Base-by-base conservation (phyloP, 2,113 vertebrate genomes). In the Kryptolebias marmoratus region DNA sequence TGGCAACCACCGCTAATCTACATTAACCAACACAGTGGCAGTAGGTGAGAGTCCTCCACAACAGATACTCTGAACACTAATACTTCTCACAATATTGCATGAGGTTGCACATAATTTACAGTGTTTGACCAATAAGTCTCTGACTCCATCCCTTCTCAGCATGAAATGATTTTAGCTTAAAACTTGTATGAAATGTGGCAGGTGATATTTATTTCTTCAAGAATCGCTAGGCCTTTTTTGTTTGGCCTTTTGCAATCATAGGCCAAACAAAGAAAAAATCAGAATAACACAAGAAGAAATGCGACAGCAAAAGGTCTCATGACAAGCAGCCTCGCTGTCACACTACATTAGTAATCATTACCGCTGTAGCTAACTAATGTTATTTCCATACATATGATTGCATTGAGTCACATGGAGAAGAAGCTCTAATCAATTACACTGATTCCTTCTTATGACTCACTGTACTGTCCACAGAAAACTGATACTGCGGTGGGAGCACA, bases 331-430 rank as follows among this genome's bases (percentile, higher is more conserved):
- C 56, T 44, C 60, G 36, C 72, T 67, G 71, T 79, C 71, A 71
- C 61, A 31, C 65, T 27, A 56, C 88, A 90, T 90, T 79, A 81
- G 78, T 87, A 81, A 84, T 65, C 73, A 81, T 83, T 72, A 79
- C 71, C 62, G 62, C 48, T 68, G 68, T 28, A 53, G 71, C 89
- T 73, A 49, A 78, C 73, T 77, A 78, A 88, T 79, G 71, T 66
- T 63, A 79, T 84, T 85, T 62, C 76, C 77, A 83, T 27, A 74
- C 75, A 62, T 10, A 30, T 22, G 68, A 42, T 64, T 45, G 60
- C 49, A 62, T 49, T 39, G 57, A 81, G 64, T 70, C 74, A 64
- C 65, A 88, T 66, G 63, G 42, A 65, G n/a, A 27, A 80, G 62
- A 75, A 49, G 56, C 49, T 68, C 11, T 58, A 79, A 89, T 88